Conservation (phyloP, 2,797 vertebrate genomes). For the Merluccius polli region DNA sequence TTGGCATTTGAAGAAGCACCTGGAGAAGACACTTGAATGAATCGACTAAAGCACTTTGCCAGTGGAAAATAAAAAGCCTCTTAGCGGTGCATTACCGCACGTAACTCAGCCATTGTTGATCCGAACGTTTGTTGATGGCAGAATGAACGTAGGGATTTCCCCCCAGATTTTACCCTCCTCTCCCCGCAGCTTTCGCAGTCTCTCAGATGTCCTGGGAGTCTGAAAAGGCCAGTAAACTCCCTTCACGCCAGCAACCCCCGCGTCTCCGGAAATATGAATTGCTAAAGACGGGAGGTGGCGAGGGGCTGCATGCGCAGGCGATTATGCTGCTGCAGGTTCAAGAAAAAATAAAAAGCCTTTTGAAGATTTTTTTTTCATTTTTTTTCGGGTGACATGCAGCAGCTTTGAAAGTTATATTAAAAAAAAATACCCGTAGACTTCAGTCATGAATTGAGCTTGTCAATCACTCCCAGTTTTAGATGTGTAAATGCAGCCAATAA, state of each 20-base stretch:
- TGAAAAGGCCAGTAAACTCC: slow-evolving; percentile 37
- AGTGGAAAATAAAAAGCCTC: slow-evolving; percentile 27
- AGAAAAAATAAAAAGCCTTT: slow-evolving; percentile 28
- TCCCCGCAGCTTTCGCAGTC: slow-evolving; percentile 33
- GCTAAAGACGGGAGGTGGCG: slow-evolving; percentile 37
- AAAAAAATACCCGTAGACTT: not conserved
- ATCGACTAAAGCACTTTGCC: slow-evolving; percentile 36
- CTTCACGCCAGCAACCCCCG: slow-evolving; percentile 23
- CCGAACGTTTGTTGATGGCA: slow-evolving; percentile 55
- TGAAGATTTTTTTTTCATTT: slow-evolving; percentile 52
- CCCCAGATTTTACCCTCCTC: slow-evolving; percentile 29
- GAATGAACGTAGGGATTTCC: slow-evolving; percentile 14
- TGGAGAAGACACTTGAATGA: slow-evolving; percentile 18
- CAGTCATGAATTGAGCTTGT: not conserved
- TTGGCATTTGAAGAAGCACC: slow-evolving; percentile 32
- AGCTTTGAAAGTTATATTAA: slow-evolving; percentile 50
- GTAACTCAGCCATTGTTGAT: slow-evolving; percentile 13
- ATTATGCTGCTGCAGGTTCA: slow-evolving; percentile 43
- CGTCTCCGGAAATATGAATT: slow-evolving; percentile 38
- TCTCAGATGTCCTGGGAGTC: slow-evolving; percentile 21
- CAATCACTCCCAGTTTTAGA: not conserved
- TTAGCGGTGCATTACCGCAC: not conserved
- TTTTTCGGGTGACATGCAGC: slow-evolving; percentile 39
- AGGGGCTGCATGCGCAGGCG: slow-evolving; percentile 37
- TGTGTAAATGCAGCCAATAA: not conserved